Percentiles rank a stretch among this genome's conserved stretches.
Evolutionary conservation across 2,113 vertebrate genomes (phyloP).

Genomic region (Aegotheles bennettii): DNA sequence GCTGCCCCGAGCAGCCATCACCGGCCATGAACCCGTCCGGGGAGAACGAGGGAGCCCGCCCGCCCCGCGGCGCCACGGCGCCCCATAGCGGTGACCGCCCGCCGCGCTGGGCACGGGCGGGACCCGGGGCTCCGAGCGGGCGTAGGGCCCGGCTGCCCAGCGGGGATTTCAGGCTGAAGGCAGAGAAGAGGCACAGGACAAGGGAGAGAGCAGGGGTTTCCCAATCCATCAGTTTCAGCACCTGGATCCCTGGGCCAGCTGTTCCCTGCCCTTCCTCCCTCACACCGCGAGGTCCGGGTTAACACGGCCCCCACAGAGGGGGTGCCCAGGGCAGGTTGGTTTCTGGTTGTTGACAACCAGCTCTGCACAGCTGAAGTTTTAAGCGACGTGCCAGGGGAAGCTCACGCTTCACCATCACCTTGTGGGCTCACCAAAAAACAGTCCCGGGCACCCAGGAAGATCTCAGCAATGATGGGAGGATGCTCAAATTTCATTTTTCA

Average conservation of each 20-base stretch:
- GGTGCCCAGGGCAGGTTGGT: fast-evolving
- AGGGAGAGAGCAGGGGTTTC: background rate
- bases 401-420: background rate
- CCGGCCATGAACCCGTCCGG: no score
- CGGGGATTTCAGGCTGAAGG: fast-evolving
- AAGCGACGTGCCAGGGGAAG: fast-evolving
- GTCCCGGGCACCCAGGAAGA: background rate
- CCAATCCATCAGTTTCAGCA: fast-evolving
- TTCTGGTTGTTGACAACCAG: background rate
- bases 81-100: background rate
- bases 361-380: background rate
- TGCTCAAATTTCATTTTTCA: background rate
- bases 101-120: background rate
- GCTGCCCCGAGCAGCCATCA: no score
- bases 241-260: fast-evolving
- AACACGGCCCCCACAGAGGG: background rate
- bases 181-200: fast-evolving
- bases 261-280: background rate
- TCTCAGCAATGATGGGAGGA: background rate
- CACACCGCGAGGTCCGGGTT: fast-evolving
- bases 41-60: no score
- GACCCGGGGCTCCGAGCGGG: fast-evolving
- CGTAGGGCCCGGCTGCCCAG: fast-evolving
- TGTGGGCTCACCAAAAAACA: background rate
- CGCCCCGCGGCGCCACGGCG: background rate